phyloP scores from a whole-genome alignment of 2,113 vertebrate genomes.

The Alosa alosa region DNA sequence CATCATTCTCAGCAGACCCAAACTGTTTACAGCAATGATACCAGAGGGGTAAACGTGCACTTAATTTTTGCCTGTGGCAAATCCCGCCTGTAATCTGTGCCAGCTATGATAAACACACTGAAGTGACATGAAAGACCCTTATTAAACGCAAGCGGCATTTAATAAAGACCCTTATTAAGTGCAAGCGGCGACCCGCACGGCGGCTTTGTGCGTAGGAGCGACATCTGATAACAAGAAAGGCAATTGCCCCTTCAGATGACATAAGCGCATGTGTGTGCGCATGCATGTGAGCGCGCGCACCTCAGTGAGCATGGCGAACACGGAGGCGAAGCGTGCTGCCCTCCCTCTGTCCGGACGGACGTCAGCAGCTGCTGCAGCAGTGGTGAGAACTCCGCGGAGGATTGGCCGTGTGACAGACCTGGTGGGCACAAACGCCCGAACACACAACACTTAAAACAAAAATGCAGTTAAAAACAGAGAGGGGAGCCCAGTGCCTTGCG shows the following conservation, averaged over 20 bases:
- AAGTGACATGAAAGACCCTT: constrained; percentile 28
- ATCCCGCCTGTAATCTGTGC: constrained; percentile 30
- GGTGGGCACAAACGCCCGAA: neutral
- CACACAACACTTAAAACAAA: constrained; percentile 17
- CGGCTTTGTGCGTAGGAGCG: constrained; percentile 18
- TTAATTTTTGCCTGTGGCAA: constrained; percentile 34
- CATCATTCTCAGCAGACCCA: neutral
- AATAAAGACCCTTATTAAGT: too few relatives aligned
- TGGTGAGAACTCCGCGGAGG: constrained; percentile 22
- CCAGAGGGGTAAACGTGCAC: neutral
- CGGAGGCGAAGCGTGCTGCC: neutral
- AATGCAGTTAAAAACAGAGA: constrained; percentile 11
- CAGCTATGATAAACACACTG: constrained; percentile 36
- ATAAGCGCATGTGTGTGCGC: neutral
- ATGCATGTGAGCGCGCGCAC: neutral
- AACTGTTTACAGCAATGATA: constrained; percentile 19
- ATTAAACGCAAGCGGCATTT: neutral
- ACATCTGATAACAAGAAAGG: constrained; percentile 40
- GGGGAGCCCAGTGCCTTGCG: neutral
- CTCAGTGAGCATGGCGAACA: neutral
- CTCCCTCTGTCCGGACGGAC: neutral
- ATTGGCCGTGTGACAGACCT: constrained; percentile 35
- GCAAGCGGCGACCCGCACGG: neutral
- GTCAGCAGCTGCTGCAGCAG: neutral
- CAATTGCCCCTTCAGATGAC: constrained; percentile 39